Evolutionary conservation across 2,888 invertebrate species (phyloP).

Genomic region (Sympetrum striolatum): DNA sequence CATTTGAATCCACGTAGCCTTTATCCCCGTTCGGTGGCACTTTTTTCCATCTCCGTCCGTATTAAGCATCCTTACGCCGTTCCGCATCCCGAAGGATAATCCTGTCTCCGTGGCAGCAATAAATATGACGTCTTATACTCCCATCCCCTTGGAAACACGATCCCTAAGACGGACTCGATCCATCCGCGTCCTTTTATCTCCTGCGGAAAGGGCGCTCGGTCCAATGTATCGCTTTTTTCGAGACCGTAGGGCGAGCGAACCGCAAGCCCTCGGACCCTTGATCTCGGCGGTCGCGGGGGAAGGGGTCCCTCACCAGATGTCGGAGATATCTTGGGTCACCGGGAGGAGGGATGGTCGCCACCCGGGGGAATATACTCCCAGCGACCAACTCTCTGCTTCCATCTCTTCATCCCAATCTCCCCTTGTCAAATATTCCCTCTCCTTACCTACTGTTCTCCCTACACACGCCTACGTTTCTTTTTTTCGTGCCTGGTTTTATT

Average conservation of each 20-base stretch:
- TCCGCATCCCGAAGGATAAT: background rate
- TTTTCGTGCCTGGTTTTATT: background rate
- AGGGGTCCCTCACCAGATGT: slow-evolving; percentile 1
- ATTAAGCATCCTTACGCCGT: background rate
- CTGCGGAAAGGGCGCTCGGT: background rate
- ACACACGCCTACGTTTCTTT: too few species aligned
- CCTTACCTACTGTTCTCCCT: background rate
- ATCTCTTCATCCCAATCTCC: background rate
- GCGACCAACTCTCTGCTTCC: background rate
- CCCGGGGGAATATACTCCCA: slow-evolving; percentile 15
- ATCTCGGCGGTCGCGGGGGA: background rate
- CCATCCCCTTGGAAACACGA: background rate
- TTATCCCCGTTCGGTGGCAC: too few species aligned
- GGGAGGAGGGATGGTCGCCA: background rate
- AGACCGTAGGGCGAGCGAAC: background rate
- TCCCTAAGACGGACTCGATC: background rate
- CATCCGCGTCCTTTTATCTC: background rate
- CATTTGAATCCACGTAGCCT: too few species aligned
- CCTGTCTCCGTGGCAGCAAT: background rate
- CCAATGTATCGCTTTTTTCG: background rate
- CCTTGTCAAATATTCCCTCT: background rate
- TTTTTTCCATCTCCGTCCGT: background rate
- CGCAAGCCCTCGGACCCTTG: slow-evolving; percentile 26
- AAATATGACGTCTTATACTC: background rate
- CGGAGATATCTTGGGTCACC: slow-evolving; percentile 32